phyloP scores from a whole-genome alignment of 1,140 invertebrate species.

The Caenorhabditis remanei region DNA sequence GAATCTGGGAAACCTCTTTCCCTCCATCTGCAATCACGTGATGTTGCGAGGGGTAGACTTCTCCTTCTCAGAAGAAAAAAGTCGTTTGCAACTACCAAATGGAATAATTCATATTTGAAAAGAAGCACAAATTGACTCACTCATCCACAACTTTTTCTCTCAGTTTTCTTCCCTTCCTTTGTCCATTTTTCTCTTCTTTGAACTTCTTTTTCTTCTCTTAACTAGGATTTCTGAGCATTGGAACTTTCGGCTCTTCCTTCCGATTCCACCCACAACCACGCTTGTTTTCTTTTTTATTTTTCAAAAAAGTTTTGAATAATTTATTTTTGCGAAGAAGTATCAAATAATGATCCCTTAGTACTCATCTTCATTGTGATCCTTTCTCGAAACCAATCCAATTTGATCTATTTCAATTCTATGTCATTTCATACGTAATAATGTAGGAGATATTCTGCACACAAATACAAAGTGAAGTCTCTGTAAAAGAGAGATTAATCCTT shows the following conservation, averaged over 20 bases:
- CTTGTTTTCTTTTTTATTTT: background rate
- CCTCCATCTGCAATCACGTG: background rate
- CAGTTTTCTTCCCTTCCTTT: background rate
- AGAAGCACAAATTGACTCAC: constrained; percentile 16
- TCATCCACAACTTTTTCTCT: background rate
- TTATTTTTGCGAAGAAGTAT: no score
- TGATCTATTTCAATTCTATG: background rate
- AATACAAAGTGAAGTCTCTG: no score
- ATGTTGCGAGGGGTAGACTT: background rate
- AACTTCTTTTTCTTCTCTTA: background rate
- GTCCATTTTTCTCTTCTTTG: constrained; percentile 13
- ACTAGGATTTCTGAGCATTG: constrained; percentile 13
- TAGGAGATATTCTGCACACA: background rate
- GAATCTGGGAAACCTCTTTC: no score
- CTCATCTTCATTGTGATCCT: no score
- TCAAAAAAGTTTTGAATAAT: no score
- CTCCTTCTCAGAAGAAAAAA: background rate
- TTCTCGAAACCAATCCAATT: background rate
- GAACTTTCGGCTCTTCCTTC: constrained; percentile 10
- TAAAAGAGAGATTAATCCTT: background rate
- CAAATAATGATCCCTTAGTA: no score
- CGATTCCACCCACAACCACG: constrained; percentile 20
- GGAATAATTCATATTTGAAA: constrained; percentile 49
- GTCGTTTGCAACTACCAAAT: background rate
- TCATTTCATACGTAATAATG: no score